phyloP scores from a whole-genome alignment of 2,113 vertebrate genomes.

The Nesogale talazaci region DNA sequence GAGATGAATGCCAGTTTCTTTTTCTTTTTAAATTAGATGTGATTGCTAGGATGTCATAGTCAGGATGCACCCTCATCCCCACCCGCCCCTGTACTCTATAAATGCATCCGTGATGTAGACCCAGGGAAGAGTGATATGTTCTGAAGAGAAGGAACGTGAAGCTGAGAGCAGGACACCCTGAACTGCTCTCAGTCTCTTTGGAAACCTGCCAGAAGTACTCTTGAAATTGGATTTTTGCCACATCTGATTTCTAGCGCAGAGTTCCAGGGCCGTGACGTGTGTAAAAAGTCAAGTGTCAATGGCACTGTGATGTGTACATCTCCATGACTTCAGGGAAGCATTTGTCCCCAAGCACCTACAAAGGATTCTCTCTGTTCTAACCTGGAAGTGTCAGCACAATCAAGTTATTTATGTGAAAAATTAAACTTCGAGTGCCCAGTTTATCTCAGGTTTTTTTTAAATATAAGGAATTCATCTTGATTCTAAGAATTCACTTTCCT shows the following conservation, averaged over 20 bases:
- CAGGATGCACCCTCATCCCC: background rate
- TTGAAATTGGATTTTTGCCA: background rate
- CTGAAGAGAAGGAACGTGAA: background rate
- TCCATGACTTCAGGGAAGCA: background rate
- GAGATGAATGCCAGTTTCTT: background rate
- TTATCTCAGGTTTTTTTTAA: background rate
- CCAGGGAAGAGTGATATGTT: background rate
- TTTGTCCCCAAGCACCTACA: background rate
- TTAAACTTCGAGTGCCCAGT: background rate
- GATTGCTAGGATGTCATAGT: background rate
- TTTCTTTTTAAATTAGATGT: background rate
- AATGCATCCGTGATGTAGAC: background rate
- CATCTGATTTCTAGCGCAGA: slow-evolving; percentile 28
- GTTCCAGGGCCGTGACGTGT: slow-evolving; percentile 6
- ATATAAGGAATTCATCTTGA: background rate
- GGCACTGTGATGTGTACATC: background rate
- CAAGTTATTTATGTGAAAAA: slow-evolving; percentile 8
- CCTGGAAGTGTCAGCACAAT: background rate
- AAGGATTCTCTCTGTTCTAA: background rate
- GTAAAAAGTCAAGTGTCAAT: slow-evolving; percentile 20
- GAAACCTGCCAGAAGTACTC: background rate
- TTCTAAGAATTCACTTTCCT: background rate
- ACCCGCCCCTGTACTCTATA: too few species aligned
- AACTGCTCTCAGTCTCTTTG: background rate
- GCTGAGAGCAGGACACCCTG: background rate